phyloP scores from a whole-genome alignment of 2,888 invertebrate species.

The Torymus tubicola region DNA sequence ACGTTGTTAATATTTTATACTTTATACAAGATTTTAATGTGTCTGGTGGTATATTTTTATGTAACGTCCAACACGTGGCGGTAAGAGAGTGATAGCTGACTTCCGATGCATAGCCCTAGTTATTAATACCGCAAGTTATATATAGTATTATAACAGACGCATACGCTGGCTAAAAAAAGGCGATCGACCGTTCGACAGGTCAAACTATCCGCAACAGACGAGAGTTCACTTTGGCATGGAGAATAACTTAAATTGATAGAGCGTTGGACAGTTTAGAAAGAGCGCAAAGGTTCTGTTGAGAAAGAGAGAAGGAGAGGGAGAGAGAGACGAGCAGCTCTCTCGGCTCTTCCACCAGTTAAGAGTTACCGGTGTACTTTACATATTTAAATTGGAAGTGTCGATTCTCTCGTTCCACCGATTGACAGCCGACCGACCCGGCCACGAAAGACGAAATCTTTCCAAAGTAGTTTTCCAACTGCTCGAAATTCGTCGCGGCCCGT shows the following conservation, averaged over 20 bases:
- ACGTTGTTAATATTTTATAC: too few relatives aligned
- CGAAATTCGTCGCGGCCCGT: conserved; percentile 16
- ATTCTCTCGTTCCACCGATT: conserved; percentile 64
- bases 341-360: conserved; percentile 57
- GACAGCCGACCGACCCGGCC: conserved; percentile 16
- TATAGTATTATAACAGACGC: conserved; percentile 41
- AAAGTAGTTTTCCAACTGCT: conserved; percentile 44
- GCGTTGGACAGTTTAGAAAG: conserved; percentile 40
- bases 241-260: conserved; percentile 68
- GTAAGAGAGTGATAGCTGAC: conserved; percentile 7
- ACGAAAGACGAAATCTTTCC: conserved; percentile 30
- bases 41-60: too few relatives aligned
- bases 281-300: conserved; percentile 3
- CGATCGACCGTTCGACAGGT: conserved; percentile 43
- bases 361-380: conserved; percentile 69
- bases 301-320: conserved; percentile 14
- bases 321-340: conserved; percentile 4
- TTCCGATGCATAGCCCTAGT: conserved; percentile 14
- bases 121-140: conserved; percentile 43
- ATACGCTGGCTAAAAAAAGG: conserved; percentile 42
- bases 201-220: background rate
- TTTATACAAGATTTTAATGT: too few relatives aligned
- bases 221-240: background rate
- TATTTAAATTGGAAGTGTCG: conserved; percentile 73
- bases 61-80: background rate